These are phyloP conservation scores for Spilarctia lutea DNA, from an alignment of 2,888 invertebrate species.

Conservation along the genomic window DNA sequence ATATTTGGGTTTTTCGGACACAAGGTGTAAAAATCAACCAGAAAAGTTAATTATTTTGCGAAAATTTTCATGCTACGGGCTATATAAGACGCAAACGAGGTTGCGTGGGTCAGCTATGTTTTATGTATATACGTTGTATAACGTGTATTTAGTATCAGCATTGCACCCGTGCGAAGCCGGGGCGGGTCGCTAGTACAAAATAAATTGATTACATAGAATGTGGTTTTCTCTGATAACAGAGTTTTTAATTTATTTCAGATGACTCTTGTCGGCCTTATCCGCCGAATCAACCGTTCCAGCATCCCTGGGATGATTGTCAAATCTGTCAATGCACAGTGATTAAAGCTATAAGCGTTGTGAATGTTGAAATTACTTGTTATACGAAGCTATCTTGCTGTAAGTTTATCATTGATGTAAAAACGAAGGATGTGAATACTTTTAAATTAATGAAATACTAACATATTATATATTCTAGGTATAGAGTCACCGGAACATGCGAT, in stretches of 20 bases:
- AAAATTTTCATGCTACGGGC: too few relatives aligned
- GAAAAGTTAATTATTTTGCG: too few relatives aligned
- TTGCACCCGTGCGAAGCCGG: too few relatives aligned
- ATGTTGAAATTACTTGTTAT: conserved; percentile 75
- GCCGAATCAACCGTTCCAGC: conserved; percentile 72
- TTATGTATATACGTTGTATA: too few relatives aligned
- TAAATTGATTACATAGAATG: too few relatives aligned
- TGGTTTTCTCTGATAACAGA: neutral
- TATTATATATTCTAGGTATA: conserved; percentile 37
- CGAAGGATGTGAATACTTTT: neutral
- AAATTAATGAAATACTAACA: neutral
- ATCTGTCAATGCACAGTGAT: conserved; percentile 72
- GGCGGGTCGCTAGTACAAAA: too few relatives aligned
- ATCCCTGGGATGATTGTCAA: conserved; percentile 81
- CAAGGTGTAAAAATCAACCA: too few relatives aligned
- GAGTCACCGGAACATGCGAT: conserved; percentile 42
- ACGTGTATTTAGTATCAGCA: too few relatives aligned
- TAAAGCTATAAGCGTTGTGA: conserved; percentile 51
- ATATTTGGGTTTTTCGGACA: too few relatives aligned
- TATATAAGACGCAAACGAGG: too few relatives aligned
- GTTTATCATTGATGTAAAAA: conserved; percentile 42
- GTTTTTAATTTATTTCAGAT: conserved; percentile 54
- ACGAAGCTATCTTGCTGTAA: conserved; percentile 76
- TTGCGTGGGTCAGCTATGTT: too few relatives aligned
- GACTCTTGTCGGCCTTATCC: conserved; percentile 73